A percentile compares a stretch with the other conserved stretches of the same genome.
phyloP scores from a whole-genome alignment of 2,888 invertebrate genomes.

The Amiota mariae region DNA sequence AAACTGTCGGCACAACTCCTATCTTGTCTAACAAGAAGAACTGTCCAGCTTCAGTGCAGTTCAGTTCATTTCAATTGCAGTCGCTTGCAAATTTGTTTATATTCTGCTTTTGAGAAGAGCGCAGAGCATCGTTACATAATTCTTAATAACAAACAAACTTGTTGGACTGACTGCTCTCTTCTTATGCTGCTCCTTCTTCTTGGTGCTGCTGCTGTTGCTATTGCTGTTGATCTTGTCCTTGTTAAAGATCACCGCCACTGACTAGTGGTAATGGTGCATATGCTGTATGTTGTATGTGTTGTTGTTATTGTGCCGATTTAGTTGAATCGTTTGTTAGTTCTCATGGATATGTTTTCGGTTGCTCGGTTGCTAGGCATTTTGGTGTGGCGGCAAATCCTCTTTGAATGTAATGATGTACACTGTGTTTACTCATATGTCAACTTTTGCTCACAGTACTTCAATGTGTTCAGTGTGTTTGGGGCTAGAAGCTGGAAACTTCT shows the following conservation, averaged over 20 bases:
- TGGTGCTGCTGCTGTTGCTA: slow-evolving; percentile 37
- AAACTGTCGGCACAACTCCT: slow-evolving; percentile 52
- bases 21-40: slow-evolving; percentile 56
- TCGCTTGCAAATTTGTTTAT: slow-evolving; percentile 59
- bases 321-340: neutral
- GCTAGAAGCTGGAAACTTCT: slow-evolving; percentile 12
- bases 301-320: slow-evolving; percentile 40
- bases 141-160: slow-evolving; percentile 46
- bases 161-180: slow-evolving; percentile 1
- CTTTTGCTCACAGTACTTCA: slow-evolving; percentile 42
- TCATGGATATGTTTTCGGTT: neutral
- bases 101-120: slow-evolving; percentile 37
- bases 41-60: neutral
- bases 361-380: slow-evolving; percentile 27
- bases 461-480: neutral
- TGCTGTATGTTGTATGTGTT: neutral
- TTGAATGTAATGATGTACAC: slow-evolving; percentile 50
- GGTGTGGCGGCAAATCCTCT: slow-evolving; percentile 62
- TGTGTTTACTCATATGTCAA: slow-evolving; percentile 69
- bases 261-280: slow-evolving; percentile 47
- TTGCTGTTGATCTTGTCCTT: slow-evolving; percentile 54
- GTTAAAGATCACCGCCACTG: slow-evolving; percentile 45
- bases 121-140: slow-evolving; percentile 59
- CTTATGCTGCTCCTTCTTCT: neutral
- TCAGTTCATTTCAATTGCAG: neutral